These are phyloP conservation scores for Athalia cordata DNA, from an alignment of 2,888 invertebrate genomes.

Conservation along the genomic window DNA sequence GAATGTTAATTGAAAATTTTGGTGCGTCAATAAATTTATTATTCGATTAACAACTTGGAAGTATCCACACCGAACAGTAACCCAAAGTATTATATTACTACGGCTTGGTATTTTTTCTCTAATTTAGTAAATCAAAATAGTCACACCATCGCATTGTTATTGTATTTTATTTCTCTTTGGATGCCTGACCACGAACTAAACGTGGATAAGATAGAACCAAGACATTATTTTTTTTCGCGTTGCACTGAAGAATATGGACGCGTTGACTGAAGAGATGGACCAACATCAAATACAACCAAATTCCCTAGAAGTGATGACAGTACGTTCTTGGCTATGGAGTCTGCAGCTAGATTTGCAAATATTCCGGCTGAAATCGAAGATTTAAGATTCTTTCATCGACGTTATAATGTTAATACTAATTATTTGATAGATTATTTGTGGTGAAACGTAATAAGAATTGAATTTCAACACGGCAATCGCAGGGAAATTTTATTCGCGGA, in stretches of 20 bases:
- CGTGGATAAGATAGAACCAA: too few species aligned
- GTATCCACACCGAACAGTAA: background rate
- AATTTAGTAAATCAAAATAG: constrained; percentile 9
- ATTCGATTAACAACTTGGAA: background rate
- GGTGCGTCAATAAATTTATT: background rate
- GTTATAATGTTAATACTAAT: background rate
- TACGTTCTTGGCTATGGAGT: constrained; percentile 24
- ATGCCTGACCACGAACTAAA: too few species aligned
- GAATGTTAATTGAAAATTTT: background rate
- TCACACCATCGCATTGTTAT: constrained; percentile 21
- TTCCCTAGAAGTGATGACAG: constrained; percentile 27
- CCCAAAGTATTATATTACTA: background rate
- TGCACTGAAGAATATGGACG: too few species aligned
- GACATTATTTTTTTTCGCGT: too few species aligned
- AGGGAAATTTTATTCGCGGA: too few species aligned
- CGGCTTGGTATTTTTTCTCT: background rate
- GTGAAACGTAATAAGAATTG: background rate
- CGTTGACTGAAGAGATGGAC: too few species aligned
- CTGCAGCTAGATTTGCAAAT: constrained; percentile 25
- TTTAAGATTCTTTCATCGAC: background rate
- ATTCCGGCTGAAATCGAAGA: background rate
- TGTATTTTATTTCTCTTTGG: background rate
- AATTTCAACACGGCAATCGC: too few species aligned
- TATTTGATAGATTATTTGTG: background rate
- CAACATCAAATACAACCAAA: background rate